Conservation (phyloP, 2,888 invertebrate genomes). For the Dryadula phaetusa region DNA sequence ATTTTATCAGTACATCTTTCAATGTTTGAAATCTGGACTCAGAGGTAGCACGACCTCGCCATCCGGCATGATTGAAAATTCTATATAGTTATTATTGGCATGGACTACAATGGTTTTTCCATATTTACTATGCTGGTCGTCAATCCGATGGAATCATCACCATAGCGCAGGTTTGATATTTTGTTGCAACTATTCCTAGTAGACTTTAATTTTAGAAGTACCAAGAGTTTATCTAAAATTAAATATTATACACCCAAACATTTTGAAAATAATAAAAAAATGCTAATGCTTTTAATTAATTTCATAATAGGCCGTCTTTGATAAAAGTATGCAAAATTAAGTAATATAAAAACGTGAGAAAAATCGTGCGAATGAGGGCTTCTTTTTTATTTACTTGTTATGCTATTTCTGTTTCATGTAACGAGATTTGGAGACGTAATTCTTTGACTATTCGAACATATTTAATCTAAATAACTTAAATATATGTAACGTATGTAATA, state of each 20-base stretch:
- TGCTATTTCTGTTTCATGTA: slow-evolving; percentile 36
- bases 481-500: not conserved
- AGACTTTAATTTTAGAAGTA: not conserved
- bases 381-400: slow-evolving; percentile 33
- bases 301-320: slow-evolving; percentile 25
- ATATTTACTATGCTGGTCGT: too few species aligned
- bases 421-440: slow-evolving; percentile 25
- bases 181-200: too few species aligned
- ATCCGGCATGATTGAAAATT: too few species aligned
- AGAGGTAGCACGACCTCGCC: too few species aligned
- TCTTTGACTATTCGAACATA: not conserved
- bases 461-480: not conserved
- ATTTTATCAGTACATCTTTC: too few species aligned
- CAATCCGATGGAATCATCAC: too few species aligned
- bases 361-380: slow-evolving; percentile 37
- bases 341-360: slow-evolving; percentile 41
- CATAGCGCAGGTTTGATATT: too few species aligned
- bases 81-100: too few species aligned
- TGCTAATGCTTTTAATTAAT: slow-evolving; percentile 15
- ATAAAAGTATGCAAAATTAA: slow-evolving; percentile 29
- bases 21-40: too few species aligned
- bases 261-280: slow-evolving; percentile 4
- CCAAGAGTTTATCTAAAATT: not conserved
- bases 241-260: not conserved
- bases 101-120: too few species aligned